Conservation (phyloP, 2,797 vertebrate species). For the Macropus fuliginosus region DNA sequence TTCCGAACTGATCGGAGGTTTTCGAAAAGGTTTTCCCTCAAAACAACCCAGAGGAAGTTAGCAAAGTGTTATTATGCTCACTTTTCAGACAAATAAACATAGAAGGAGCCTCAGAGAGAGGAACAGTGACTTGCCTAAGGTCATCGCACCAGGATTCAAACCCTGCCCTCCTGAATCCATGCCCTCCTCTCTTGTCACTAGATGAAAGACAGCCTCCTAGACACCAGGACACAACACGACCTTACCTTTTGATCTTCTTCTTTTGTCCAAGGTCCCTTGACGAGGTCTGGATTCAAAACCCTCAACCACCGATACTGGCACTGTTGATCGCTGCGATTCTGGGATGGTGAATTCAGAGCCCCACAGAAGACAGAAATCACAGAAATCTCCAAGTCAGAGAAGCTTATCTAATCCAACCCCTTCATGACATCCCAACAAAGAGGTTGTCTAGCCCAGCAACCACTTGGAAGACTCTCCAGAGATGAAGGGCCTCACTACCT, state of each 20-base stretch:
- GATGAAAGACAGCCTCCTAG: background rate
- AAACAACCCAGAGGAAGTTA: background rate
- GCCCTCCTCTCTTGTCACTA: background rate
- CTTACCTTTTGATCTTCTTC: constrained; percentile 97
- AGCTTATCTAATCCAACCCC: background rate
- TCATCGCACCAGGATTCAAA: background rate
- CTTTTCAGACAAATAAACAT: background rate
- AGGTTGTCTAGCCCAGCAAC: background rate
- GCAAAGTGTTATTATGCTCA: background rate
- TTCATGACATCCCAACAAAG: background rate
- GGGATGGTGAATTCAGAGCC: constrained; percentile 19
- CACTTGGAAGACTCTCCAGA: background rate
- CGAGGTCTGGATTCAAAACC: constrained; percentile 95
- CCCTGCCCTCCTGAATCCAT: no score
- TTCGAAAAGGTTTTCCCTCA: background rate
- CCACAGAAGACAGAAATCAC: background rate
- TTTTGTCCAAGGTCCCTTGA: constrained; percentile 99
- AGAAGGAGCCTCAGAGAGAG: background rate
- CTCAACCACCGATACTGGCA: constrained; percentile 98
- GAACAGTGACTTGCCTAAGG: background rate
- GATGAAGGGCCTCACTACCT: background rate
- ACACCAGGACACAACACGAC: background rate
- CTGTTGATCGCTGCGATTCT: constrained; percentile 95
- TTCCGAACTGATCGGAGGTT: background rate
- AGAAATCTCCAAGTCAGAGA: background rate